phyloP scores from a whole-genome alignment of 2,888 invertebrate species.

The Dicyrtoma fusca region DNA sequence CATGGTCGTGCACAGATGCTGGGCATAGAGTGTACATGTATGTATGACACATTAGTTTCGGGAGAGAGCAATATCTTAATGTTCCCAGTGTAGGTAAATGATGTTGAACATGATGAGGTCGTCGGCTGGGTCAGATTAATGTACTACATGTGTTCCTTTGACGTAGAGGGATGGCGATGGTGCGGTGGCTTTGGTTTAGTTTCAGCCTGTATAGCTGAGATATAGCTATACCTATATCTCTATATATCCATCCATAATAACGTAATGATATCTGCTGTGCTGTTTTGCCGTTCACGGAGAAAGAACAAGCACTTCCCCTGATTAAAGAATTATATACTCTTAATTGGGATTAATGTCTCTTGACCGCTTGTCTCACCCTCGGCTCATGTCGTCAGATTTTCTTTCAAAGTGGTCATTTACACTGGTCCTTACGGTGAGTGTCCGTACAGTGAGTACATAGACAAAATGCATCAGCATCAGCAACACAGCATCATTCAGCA shows the following conservation, averaged over 20 bases:
- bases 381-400: constrained; percentile 40
- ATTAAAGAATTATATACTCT: constrained; percentile 39
- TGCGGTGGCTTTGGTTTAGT: neutral
- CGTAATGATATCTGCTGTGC: too few relatives aligned
- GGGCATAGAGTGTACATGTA: neutral
- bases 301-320: constrained; percentile 28
- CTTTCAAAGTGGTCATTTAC: constrained; percentile 40
- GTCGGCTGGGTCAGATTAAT: constrained; percentile 9
- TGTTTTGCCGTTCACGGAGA: too few relatives aligned
- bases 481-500: too few relatives aligned
- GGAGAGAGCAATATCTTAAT: neutral
- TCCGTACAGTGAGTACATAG: too few relatives aligned
- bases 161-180: neutral
- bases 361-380: constrained; percentile 39
- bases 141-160: neutral
- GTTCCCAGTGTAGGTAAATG: constrained; percentile 2
- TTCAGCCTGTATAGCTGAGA: too few relatives aligned
- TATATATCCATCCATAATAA: too few relatives aligned
- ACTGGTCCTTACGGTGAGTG: neutral
- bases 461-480: too few relatives aligned
- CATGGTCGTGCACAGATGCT: too few relatives aligned
- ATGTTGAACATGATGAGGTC: constrained; percentile 10
- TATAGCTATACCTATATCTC: too few relatives aligned
- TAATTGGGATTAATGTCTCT: constrained; percentile 42
- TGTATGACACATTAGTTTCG: too few relatives aligned